phyloP scores from a whole-genome alignment of 1,140 invertebrate genomes.

The Lepidostoma basale region DNA sequence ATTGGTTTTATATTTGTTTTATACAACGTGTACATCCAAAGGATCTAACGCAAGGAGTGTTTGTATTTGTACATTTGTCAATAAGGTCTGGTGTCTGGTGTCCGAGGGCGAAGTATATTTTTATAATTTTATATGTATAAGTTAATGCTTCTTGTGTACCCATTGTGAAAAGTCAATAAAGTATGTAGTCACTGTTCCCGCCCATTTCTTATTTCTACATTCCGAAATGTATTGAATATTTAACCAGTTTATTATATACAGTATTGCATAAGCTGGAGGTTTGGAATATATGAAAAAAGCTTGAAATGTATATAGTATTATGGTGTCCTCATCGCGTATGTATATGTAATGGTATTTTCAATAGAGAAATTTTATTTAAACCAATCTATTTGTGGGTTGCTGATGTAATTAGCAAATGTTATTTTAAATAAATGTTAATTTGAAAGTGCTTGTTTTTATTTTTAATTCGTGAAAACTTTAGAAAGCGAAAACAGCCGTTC shows the following conservation, averaged over 20 bases:
- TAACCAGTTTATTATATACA: no score
- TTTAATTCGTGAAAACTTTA: no score
- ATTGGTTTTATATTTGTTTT: slow-evolving; percentile 3
- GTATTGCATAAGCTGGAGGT: no score
- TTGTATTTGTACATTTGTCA: no score
- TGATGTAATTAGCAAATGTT: background rate
- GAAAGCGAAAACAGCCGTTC: no score
- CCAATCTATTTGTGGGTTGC: background rate
- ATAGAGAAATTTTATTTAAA: background rate
- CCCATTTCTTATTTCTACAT: background rate
- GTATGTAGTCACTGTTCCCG: background rate
- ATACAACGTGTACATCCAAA: background rate
- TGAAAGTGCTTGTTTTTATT: no score
- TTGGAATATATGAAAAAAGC: no score
- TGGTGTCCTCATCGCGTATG: no score
- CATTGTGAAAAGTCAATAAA: background rate
- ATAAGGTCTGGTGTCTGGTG: background rate
- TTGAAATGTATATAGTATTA: no score
- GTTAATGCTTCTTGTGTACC: background rate
- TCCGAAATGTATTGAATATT: background rate
- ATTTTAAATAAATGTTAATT: slow-evolving; percentile 14
- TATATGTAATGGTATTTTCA: no score
- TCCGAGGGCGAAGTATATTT: slow-evolving; percentile 2
- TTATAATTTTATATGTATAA: slow-evolving; percentile 13
- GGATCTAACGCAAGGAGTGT: no score